A percentile compares a stretch with the other conserved stretches of the same genome.
Conservation (phyloP, 2,113 vertebrate genomes). For the Sander lucioperca region DNA sequence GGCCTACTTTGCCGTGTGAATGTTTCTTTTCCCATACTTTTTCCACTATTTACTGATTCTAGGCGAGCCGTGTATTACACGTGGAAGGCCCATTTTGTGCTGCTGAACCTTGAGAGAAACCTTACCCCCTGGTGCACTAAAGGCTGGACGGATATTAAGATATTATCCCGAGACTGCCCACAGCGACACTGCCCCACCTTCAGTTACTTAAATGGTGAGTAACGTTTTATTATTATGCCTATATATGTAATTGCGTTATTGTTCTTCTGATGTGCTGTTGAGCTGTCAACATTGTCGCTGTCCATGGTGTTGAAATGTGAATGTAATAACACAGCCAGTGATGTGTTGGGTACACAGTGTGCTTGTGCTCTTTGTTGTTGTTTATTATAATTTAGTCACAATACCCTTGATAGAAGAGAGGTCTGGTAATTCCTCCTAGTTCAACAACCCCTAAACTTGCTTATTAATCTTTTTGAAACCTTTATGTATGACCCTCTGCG, state of each 20-base stretch:
- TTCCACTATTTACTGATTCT: background rate
- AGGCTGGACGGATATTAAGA: slow-evolving; percentile 19
- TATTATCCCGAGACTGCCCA: slow-evolving; percentile 12
- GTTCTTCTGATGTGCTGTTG: background rate
- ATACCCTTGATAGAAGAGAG: slow-evolving; percentile 6
- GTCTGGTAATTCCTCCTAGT: slow-evolving; percentile 12
- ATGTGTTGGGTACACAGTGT: background rate
- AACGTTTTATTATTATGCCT: background rate
- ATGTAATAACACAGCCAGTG: background rate
- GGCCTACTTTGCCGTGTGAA: background rate
- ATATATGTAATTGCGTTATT: background rate
- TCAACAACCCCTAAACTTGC: slow-evolving; percentile 14
- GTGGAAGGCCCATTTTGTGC: slow-evolving; percentile 13
- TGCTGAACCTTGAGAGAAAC: slow-evolving; percentile 11
- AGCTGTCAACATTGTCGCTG: background rate
- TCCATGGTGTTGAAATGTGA: slow-evolving; percentile 1
- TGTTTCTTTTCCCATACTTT: background rate
- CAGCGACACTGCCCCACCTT: background rate
- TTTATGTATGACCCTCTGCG: background rate
- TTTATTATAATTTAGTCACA: slow-evolving; percentile 11
- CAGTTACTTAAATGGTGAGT: slow-evolving; percentile 24
- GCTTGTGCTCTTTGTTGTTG: background rate
- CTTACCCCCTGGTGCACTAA: background rate
- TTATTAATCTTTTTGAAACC: background rate
- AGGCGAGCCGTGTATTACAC: background rate